Conservation (phyloP, 30 jellyfish, hydroid and myxozoan genomes). For the Aurelia coerulea region DNA sequence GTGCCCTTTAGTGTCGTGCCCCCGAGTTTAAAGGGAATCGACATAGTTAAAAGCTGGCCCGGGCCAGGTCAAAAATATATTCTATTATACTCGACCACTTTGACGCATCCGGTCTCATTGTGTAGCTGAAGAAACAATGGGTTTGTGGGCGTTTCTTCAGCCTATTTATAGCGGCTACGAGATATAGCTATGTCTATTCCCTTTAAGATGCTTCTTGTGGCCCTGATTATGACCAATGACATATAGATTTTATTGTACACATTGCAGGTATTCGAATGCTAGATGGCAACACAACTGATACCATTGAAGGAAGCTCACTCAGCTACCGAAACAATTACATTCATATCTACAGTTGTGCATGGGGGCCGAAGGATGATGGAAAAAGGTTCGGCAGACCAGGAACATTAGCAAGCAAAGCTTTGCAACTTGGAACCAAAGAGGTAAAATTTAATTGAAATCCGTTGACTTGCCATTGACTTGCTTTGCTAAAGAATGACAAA, state of each 20-base stretch:
- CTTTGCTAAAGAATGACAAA: background rate
- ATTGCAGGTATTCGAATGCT: constrained; percentile 97
- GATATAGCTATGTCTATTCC: too few relatives aligned
- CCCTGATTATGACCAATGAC: background rate
- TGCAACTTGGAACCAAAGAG: constrained; percentile 95
- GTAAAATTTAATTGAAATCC: constrained; percentile 19
- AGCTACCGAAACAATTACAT: constrained; percentile 92
- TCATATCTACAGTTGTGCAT: constrained; percentile 97
- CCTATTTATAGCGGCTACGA: too few relatives aligned
- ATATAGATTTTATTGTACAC: background rate
- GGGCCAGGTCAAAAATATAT: too few relatives aligned
- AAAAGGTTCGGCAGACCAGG: constrained; percentile 99
- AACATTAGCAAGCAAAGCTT: constrained; percentile 97
- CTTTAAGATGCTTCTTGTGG: too few relatives aligned
- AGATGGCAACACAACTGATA: constrained; percentile 98
- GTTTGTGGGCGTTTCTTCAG: too few relatives aligned
- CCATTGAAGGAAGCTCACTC: constrained; percentile 98
- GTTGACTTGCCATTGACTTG: background rate
- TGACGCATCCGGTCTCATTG: too few relatives aligned
- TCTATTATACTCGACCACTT: too few relatives aligned
- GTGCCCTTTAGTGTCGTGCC: too few relatives aligned
- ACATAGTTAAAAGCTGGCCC: too few relatives aligned
- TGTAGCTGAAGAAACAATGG: too few relatives aligned
- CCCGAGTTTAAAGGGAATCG: too few relatives aligned
- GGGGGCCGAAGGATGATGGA: constrained; percentile 99